Percentiles rank a stretch among this genome's conserved stretches.
Evolutionary conservation across 2,888 invertebrate genomes (phyloP).

Genomic region (Amitus sp.): DNA sequence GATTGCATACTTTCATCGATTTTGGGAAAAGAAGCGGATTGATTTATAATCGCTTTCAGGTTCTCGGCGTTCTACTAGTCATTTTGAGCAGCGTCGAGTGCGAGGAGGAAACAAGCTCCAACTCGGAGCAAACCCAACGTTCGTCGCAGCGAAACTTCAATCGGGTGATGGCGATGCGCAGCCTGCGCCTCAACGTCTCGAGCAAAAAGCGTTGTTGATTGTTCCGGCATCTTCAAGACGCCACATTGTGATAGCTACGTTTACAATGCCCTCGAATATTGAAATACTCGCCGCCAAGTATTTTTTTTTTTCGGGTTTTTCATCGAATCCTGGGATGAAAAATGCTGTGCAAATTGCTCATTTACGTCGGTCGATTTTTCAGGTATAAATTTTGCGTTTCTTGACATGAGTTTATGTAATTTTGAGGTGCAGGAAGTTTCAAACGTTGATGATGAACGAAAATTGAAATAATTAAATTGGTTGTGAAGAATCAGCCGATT

Average conservation of each 20-base stretch:
- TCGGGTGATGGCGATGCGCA: conserved; percentile 89
- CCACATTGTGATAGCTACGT: conserved; percentile 41
- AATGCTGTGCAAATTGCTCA: background rate
- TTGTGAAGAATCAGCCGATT: too few relatives aligned
- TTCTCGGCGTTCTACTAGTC: conserved; percentile 83
- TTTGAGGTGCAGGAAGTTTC: too few relatives aligned
- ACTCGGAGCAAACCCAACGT: conserved; percentile 59
- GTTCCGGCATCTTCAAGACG: conserved; percentile 29
- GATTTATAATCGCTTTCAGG: too few relatives aligned
- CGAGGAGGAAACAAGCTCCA: conserved; percentile 56
- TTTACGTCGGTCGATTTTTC: background rate
- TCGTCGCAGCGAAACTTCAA: conserved; percentile 84
- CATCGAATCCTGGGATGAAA: conserved; percentile 43
- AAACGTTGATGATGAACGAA: too few relatives aligned
- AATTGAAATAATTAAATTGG: too few relatives aligned
- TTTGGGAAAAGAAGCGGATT: too few relatives aligned
- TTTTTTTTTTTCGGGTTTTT: conserved; percentile 42
- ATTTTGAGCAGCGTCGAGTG: conserved; percentile 76
- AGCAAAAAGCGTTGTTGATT: conserved; percentile 63
- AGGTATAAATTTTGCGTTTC: background rate
- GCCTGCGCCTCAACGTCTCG: conserved; percentile 69
- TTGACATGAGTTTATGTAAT: background rate
- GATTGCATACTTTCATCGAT: too few relatives aligned
- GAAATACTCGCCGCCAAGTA: conserved; percentile 47
- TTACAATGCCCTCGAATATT: conserved; percentile 31